Conservation (phyloP, 2,113 vertebrate species). For the Steatornis caripensis region DNA sequence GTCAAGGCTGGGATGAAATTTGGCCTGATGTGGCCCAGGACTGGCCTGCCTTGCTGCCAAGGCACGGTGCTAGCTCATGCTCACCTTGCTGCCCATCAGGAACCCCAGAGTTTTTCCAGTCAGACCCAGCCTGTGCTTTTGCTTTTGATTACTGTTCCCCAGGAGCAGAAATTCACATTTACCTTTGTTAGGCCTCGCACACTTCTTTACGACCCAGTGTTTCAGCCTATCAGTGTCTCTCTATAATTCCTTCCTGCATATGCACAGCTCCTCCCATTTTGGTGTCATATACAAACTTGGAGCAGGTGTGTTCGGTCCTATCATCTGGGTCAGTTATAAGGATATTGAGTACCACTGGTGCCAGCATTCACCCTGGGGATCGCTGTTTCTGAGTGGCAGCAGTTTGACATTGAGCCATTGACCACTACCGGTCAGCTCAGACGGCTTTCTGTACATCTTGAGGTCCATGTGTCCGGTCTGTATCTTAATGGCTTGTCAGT, state of each 20-base stretch:
- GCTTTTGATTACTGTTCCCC: neutral
- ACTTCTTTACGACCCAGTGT: neutral
- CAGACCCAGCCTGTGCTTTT: neutral
- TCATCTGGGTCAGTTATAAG: neutral
- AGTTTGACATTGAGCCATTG: neutral
- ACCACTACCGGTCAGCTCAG: neutral
- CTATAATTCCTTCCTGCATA: neutral
- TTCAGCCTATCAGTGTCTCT: neutral
- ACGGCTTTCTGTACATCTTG: neutral
- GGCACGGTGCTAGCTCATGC: neutral
- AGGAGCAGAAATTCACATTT: neutral
- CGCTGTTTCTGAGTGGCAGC: neutral
- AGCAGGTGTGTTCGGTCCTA: neutral
- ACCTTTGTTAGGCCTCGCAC: rapidly evolving
- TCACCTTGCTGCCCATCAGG: neutral
- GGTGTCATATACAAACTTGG: neutral
- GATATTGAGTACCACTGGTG: neutral
- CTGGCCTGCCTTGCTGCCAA: neutral
- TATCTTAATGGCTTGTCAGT: neutral
- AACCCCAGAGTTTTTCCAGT: neutral
- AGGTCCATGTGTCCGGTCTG: neutral
- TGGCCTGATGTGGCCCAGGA: neutral
- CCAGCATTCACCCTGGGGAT: neutral
- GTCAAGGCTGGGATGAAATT: neutral
- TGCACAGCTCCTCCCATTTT: neutral